Evolutionary conservation across 1,140 invertebrate species (phyloP).

Genomic region (Pseudoatta argentina): DNA sequence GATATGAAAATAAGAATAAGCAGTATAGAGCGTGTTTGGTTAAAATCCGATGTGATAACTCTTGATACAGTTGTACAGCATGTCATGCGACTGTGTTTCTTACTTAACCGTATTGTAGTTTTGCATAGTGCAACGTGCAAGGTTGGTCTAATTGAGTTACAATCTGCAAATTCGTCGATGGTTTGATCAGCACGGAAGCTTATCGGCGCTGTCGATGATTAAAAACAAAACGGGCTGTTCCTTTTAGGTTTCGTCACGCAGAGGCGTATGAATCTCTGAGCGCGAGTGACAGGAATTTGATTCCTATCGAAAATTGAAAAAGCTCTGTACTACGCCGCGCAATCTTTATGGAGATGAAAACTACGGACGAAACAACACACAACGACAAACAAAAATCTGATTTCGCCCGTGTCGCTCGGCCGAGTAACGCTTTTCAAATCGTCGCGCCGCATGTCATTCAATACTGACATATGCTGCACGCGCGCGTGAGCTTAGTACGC

Average conservation of each 20-base stretch:
- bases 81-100: constrained; percentile 39
- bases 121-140: constrained; percentile 22
- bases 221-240: constrained; percentile 17
- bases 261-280: neutral
- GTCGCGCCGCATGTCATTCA: constrained; percentile 52
- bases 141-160: constrained; percentile 28
- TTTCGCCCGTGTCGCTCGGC: constrained; percentile 47
- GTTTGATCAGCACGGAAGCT: constrained; percentile 23
- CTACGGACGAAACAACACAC: constrained; percentile 42
- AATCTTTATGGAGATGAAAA: constrained; percentile 73
- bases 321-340: constrained; percentile 24
- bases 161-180: constrained; percentile 28
- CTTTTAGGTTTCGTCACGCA: constrained; percentile 35
- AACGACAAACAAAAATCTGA: constrained; percentile 60
- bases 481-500: neutral
- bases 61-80: neutral
- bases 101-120: constrained; percentile 39
- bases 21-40: neutral
- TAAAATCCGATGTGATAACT: neutral
- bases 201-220: constrained; percentile 4
- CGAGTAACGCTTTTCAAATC: constrained; percentile 61
- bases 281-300: constrained; percentile 67
- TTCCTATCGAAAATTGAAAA: constrained; percentile 75
- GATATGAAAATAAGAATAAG: neutral
- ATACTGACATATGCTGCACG: constrained; percentile 52